These are phyloP conservation scores for Enteromius mattozi DNA, from an alignment of 2,797 vertebrate species.

Conservation along the genomic window DNA sequence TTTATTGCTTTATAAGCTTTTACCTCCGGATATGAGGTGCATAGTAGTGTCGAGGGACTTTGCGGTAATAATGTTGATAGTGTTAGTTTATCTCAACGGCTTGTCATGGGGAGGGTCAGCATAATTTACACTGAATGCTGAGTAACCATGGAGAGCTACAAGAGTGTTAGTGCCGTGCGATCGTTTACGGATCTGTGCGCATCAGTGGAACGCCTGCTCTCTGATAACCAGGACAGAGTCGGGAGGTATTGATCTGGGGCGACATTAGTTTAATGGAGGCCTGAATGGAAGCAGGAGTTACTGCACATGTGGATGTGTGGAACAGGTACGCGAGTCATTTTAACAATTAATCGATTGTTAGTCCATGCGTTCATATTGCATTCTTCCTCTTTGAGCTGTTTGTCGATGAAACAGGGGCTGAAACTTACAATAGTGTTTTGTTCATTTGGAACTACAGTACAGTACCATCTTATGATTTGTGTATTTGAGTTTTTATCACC, in stretches of 20 bases:
- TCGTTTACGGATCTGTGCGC: constrained; percentile 66
- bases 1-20: constrained; percentile 40
- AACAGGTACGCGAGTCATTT: constrained; percentile 69
- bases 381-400: neutral
- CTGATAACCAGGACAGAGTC: constrained; percentile 68
- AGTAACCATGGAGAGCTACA: constrained; percentile 71
- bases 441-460: neutral
- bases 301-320: constrained; percentile 56
- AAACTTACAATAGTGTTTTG: neutral
- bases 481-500: neutral
- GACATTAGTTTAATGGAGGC: constrained; percentile 61
- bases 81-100: constrained; percentile 29
- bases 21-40: constrained; percentile 35
- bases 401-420: neutral
- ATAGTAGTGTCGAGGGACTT: neutral
- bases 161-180: constrained; percentile 64
- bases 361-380: neutral
- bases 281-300: constrained; percentile 21
- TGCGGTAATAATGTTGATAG: constrained; percentile 26
- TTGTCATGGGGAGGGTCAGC: constrained; percentile 27
- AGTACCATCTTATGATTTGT: neutral
- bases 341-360: constrained; percentile 22
- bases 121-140: constrained; percentile 27
- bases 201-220: constrained; percentile 71
- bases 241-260: constrained; percentile 70